These are phyloP conservation scores for Sclerurus mexicanus DNA, from an alignment of 2,113 vertebrate species.

Conservation along the genomic window DNA sequence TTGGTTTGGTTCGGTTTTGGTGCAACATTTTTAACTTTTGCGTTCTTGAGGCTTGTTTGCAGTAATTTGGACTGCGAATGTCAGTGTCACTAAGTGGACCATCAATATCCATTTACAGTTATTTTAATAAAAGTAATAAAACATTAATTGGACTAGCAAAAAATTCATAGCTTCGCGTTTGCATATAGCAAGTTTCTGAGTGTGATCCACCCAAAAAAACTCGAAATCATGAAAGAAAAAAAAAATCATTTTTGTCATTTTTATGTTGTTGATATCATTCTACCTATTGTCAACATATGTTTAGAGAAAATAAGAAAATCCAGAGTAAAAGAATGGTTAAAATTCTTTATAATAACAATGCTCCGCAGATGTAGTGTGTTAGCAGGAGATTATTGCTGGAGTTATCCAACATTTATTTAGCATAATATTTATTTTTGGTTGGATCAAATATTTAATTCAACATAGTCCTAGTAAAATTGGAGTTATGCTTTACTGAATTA, in stretches of 20 bases:
- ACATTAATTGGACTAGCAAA: not conserved
- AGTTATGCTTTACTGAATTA: not conserved
- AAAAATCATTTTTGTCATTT: not conserved
- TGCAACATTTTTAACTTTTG: not conserved
- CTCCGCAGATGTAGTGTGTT: not conserved
- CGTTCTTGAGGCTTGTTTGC: not conserved
- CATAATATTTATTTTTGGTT: not conserved
- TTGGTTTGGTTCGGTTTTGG: not conserved
- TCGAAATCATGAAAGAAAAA: not conserved
- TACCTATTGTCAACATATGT: not conserved
- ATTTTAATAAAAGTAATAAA: not conserved
- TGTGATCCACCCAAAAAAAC: not conserved
- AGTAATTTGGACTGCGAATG: fast-evolving
- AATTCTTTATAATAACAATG: not conserved
- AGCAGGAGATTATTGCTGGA: not conserved
- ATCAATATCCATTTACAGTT: not conserved
- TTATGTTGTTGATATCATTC: not conserved
- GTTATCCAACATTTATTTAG: not conserved
- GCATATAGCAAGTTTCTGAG: not conserved
- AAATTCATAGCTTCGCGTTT: not conserved
- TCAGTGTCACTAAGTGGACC: not conserved
- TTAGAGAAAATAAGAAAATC: not conserved
- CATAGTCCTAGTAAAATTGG: not conserved
- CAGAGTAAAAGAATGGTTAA: not conserved
- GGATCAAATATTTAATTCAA: not conserved